These are phyloP conservation scores for Colletes collaris DNA, from an alignment of 2,888 invertebrate genomes.

Conservation along the genomic window DNA sequence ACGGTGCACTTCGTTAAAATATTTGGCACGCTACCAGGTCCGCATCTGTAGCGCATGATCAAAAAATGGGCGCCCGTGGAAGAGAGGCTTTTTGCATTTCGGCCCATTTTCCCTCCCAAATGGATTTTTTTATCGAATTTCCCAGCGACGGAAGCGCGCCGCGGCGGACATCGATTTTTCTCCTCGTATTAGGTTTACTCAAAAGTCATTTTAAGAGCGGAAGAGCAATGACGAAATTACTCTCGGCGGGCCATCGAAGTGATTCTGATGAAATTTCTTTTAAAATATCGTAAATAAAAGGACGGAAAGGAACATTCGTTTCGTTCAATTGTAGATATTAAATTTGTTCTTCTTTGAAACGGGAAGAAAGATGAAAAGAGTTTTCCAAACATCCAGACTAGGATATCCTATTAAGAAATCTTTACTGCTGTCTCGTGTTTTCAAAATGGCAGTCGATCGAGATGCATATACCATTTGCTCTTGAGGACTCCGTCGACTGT, in stretches of 20 bases:
- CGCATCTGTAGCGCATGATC: neutral
- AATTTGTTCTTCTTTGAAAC: no score
- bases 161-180: neutral
- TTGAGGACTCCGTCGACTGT: no score
- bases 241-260: neutral
- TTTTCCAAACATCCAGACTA: no score
- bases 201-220: constrained; percentile 8
- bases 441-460: no score
- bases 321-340: no score
- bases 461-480: no score
- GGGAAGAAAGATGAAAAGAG: no score
- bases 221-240: neutral
- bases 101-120: neutral
- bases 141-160: neutral
- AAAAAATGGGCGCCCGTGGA: constrained; percentile 1
- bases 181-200: neutral
- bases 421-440: no score
- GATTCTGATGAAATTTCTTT: neutral
- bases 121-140: constrained; percentile 12
- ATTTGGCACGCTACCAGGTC: constrained; percentile 13
- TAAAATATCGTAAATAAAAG: no score
- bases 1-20: constrained; percentile 4
- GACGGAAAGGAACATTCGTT: no score
- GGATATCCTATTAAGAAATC: no score
- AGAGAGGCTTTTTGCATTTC: constrained; percentile 3